A percentile compares a stretch with the other conserved stretches of the same genome.
Evolutionary conservation across 2,888 invertebrate genomes (phyloP).

Genomic region (Machimus atricapillus): DNA sequence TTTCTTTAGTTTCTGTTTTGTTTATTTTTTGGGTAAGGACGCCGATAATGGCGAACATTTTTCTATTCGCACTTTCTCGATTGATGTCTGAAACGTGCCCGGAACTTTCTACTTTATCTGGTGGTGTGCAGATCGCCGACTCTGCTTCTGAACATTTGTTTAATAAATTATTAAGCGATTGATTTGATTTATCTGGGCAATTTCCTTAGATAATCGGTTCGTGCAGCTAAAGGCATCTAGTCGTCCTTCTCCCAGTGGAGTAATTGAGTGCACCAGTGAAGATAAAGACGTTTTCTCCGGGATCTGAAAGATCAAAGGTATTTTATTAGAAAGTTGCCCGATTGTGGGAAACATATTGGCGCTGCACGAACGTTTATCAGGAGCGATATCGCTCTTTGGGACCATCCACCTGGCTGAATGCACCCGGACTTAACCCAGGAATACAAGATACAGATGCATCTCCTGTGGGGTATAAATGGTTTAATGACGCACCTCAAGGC

Average conservation of each 20-base stretch:
- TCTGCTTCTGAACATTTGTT: neutral
- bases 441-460: conserved; percentile 1
- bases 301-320: conserved; percentile 13
- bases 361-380: neutral
- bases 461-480: neutral
- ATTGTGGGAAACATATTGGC: conserved; percentile 8
- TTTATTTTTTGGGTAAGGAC: neutral
- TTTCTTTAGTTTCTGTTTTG: neutral
- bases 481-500: conserved; percentile 1
- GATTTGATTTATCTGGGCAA: conserved; percentile 43
- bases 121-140: neutral
- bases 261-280: neutral
- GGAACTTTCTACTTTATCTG: conserved; percentile 14
- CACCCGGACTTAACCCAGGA: neutral
- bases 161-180: conserved; percentile 43
- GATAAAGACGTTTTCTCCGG: neutral
- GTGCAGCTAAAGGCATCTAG: neutral
- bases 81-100: conserved; percentile 42
- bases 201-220: conserved; percentile 16
- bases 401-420: neutral
- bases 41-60: conserved; percentile 34
- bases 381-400: neutral
- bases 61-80: conserved; percentile 42
- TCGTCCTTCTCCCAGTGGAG: neutral
- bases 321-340: neutral